Base-by-base conservation (phyloP, 2,113 vertebrate genomes). In the Gorsachius goisagi region DNA sequence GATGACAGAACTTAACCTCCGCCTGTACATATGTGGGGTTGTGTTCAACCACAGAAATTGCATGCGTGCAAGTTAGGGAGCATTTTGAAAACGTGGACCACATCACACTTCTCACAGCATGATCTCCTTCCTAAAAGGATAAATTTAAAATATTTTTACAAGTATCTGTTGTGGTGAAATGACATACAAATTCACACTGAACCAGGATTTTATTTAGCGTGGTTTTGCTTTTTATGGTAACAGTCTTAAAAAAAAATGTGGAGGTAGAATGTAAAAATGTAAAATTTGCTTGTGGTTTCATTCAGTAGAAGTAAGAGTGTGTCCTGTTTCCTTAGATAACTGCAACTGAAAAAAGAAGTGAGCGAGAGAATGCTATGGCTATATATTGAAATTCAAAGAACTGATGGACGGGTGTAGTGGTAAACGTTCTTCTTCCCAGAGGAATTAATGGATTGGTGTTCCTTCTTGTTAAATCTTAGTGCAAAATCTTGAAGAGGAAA, bases 401-500 rank as follows among this genome's bases (percentile, higher is more conserved):
- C 3, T 9, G 19, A 17, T 81, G 68, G 39, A 60, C 15, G 5
- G 12, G 8, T 52, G 58, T 83, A 44, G 55, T 6, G 23, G 20
- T 71, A 59, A 37, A 52, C 1, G 0, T 55, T 76, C 37, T 55
- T 76, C 37, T 69, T 79, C 50, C 24, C 13, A 62, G 33, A 33
- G 56, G 16, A 52, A 30, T 45, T 64, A 35, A 88, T 39, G 39
- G 24, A 3, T 73, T 30, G 24, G 13, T 88, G 9, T 60, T 55
- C 10, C 11, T 80, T 87, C 93, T 73, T 96, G 56, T 90, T 87
- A 72, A 90, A 96, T 88, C 37, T 78, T 97, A 99, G 99, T 99
- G 99, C 96, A 99, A 99, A 97, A 98, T 98, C 68, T 95, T 99
- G 97, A 98, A 98, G 97, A 97, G 98, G 95, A 99, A 98, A 95